Percentiles rank a stretch among this genome's conserved stretches.
These are phyloP conservation scores for Chelmon rostratus DNA, from an alignment of 2,797 vertebrate genomes.

Conservation along the genomic window DNA sequence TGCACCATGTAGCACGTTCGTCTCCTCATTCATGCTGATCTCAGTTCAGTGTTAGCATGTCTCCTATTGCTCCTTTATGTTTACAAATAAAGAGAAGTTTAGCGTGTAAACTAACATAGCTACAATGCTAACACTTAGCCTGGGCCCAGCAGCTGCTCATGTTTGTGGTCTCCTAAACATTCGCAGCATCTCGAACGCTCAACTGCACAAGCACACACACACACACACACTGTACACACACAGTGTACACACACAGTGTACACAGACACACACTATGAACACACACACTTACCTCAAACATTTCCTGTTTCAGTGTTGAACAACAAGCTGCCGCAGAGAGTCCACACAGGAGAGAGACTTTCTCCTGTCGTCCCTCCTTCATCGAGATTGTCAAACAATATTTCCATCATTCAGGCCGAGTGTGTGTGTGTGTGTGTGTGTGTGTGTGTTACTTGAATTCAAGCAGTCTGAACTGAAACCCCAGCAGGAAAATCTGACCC, in stretches of 20 bases:
- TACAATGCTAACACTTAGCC: background rate
- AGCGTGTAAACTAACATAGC: background rate
- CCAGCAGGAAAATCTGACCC: slow-evolving; percentile 34
- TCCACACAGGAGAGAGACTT: slow-evolving; percentile 15
- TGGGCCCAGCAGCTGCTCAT: background rate
- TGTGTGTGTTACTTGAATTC: slow-evolving; percentile 3
- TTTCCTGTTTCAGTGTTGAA: slow-evolving; percentile 48
- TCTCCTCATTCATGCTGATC: too few species aligned
- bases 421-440: slow-evolving; percentile 35
- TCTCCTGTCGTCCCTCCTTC: slow-evolving; percentile 10
- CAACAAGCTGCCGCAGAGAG: slow-evolving; percentile 51
- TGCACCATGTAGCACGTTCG: too few species aligned
- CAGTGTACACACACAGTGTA: slow-evolving; percentile 21
- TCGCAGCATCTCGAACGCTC: background rate
- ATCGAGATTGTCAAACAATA: slow-evolving; percentile 52
- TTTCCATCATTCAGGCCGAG: slow-evolving; percentile 21
- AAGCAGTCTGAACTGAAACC: slow-evolving; percentile 11
- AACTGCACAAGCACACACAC: slow-evolving; percentile 23
- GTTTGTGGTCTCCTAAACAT: background rate
- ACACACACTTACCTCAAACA: background rate
- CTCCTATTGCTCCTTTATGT: too few species aligned
- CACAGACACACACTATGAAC: slow-evolving; percentile 32
- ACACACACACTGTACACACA: slow-evolving; percentile 32
- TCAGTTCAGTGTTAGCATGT: too few species aligned
- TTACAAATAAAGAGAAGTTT: too few species aligned